Evolutionary conservation across 2,888 invertebrate species (phyloP).

Genomic region (Eretmocerus hayati): DNA sequence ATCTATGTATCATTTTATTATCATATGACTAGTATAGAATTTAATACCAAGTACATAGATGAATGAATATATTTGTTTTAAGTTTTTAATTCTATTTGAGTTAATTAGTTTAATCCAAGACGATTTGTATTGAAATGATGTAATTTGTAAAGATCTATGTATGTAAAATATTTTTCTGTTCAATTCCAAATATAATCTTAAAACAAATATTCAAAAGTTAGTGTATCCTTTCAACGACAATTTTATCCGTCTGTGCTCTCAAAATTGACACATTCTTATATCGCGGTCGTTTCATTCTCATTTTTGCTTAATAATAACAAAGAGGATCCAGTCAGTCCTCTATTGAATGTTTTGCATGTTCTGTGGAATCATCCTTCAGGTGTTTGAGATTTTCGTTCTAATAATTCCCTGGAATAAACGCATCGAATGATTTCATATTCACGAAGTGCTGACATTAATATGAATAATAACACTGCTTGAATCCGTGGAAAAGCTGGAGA

Average conservation of each 20-base stretch:
- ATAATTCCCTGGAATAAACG: too few species aligned
- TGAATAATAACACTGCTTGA: too few species aligned
- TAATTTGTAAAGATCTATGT: conserved; percentile 20
- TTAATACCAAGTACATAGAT: conserved; percentile 18
- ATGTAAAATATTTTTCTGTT: conserved; percentile 20
- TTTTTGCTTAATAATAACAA: too few species aligned
- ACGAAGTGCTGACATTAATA: too few species aligned
- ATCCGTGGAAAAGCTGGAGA: too few species aligned
- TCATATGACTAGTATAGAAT: conserved; percentile 15
- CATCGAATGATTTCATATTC: too few species aligned
- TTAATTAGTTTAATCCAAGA: conserved; percentile 17
- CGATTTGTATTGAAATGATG: conserved; percentile 17
- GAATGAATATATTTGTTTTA: conserved; percentile 20
- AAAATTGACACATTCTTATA: not conserved
- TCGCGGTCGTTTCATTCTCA: not conserved
- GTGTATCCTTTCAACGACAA: conserved; percentile 17
- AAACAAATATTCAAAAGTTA: conserved; percentile 17
- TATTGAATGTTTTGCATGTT: too few species aligned
- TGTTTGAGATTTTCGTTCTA: too few species aligned
- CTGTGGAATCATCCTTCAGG: too few species aligned
- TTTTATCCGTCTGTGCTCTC: conserved; percentile 22
- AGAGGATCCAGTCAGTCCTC: too few species aligned
- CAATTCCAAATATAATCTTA: conserved; percentile 22
- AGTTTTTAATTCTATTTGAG: conserved; percentile 23
- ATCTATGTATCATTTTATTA: conserved; percentile 6